These are phyloP conservation scores for Rhinopithecus roxellana DNA, from an alignment of 2,113 vertebrate species.

Conservation along the genomic window DNA sequence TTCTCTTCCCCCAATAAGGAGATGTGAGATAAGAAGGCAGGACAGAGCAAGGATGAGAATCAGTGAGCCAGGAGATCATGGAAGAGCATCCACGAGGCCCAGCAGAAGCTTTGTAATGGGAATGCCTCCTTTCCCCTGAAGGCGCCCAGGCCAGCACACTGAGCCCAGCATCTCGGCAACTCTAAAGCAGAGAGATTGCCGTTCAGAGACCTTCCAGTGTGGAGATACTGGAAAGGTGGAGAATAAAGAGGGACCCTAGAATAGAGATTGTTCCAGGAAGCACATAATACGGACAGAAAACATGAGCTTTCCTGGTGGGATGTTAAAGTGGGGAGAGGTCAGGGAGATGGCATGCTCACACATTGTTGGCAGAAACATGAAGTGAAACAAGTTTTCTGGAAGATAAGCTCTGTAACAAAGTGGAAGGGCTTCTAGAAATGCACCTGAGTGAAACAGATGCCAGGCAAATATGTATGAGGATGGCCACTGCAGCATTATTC, in stretches of 20 bases:
- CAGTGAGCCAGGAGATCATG: background rate
- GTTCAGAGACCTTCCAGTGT: background rate
- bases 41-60: background rate
- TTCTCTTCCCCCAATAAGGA: too few species aligned
- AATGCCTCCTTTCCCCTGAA: background rate
- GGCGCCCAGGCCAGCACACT: background rate
- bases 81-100: fast-evolving
- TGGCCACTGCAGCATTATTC: fast-evolving
- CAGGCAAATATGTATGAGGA: fast-evolving
- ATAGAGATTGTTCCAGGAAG: background rate
- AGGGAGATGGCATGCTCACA: background rate
- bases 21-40: too few species aligned
- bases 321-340: background rate
- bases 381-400: background rate
- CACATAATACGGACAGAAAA: background rate
- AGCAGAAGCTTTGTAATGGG: background rate
- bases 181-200: background rate
- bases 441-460: background rate
- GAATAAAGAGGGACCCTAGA: background rate
- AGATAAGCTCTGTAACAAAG: background rate
- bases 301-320: background rate
- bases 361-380: background rate
- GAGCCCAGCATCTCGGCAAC: too few species aligned
- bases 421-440: background rate
- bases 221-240: background rate